Evolutionary conservation across 2,888 invertebrate genomes (phyloP).

Genomic region (Brenthis ino): DNA sequence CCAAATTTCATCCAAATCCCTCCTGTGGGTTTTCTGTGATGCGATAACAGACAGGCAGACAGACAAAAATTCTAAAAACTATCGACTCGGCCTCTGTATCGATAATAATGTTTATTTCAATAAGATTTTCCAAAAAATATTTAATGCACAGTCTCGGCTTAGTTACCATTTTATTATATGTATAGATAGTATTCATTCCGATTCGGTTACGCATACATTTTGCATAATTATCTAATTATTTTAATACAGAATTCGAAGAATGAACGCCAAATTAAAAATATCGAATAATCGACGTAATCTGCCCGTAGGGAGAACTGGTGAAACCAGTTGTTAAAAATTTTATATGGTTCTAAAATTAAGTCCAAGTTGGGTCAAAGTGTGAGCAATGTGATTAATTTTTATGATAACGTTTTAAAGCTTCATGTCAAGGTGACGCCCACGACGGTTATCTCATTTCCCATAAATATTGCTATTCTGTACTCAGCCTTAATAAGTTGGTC

Average conservation of each 20-base stretch:
- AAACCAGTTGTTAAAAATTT: constrained; percentile 34
- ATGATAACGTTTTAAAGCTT: constrained; percentile 39
- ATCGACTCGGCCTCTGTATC: too few species aligned
- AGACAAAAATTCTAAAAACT: too few species aligned
- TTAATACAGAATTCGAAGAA: constrained; percentile 6
- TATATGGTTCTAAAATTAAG: constrained; percentile 30
- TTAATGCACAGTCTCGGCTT: too few species aligned
- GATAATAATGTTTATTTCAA: too few species aligned
- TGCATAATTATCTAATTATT: constrained; percentile 10
- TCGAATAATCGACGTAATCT: background rate
- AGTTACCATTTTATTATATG: background rate
- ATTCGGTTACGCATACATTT: constrained; percentile 2
- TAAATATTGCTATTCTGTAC: constrained; percentile 32
- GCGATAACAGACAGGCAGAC: too few species aligned
- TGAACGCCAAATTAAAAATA: constrained; percentile 7
- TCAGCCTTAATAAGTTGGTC: constrained; percentile 17
- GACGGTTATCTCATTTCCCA: constrained; percentile 34
- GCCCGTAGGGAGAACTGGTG: constrained; percentile 18
- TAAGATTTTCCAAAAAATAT: too few species aligned
- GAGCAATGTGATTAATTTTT: constrained; percentile 37
- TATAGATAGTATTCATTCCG: constrained; percentile 5
- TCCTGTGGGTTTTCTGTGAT: too few species aligned
- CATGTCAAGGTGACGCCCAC: constrained; percentile 48
- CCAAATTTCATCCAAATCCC: too few species aligned
- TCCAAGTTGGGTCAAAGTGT: constrained; percentile 37